Conservation (phyloP, 2,113 vertebrate genomes). For the Carlito syrichta region DNA sequence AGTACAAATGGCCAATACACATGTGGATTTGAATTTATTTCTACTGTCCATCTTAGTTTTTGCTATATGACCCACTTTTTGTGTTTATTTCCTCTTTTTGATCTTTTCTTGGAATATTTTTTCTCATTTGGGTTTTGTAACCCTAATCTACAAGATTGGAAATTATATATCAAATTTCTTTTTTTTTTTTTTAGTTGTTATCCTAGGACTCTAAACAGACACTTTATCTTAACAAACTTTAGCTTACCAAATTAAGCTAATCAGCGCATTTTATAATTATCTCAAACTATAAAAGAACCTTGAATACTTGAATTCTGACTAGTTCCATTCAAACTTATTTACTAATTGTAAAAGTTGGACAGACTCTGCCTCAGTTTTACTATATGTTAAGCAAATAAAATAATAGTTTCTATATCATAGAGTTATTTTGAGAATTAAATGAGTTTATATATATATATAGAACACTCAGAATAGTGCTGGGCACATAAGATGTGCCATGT, state of each 20-base stretch:
- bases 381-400: not conserved
- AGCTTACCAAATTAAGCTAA: not conserved
- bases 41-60: not conserved
- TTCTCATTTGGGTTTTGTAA: not conserved
- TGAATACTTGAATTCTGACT: not conserved
- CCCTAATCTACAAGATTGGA: not conserved
- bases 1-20: not conserved
- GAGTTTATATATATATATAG: not conserved
- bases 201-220: not conserved
- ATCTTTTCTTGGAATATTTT: not conserved
- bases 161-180: not conserved
- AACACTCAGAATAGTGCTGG: not conserved
- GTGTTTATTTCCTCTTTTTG: not conserved
- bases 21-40: not conserved
- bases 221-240: not conserved
- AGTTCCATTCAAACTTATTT: not conserved
- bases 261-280: not conserved
- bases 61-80: not conserved
- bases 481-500: not conserved
- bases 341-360: not conserved
- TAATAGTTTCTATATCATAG: not conserved
- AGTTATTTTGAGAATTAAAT: slow-evolving; percentile 5
- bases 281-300: not conserved
- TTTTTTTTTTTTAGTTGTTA: not conserved
- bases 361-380: not conserved